These are phyloP conservation scores for Sebastes hubbsi DNA, from an alignment of 2,797 vertebrate genomes.

Conservation along the genomic window DNA sequence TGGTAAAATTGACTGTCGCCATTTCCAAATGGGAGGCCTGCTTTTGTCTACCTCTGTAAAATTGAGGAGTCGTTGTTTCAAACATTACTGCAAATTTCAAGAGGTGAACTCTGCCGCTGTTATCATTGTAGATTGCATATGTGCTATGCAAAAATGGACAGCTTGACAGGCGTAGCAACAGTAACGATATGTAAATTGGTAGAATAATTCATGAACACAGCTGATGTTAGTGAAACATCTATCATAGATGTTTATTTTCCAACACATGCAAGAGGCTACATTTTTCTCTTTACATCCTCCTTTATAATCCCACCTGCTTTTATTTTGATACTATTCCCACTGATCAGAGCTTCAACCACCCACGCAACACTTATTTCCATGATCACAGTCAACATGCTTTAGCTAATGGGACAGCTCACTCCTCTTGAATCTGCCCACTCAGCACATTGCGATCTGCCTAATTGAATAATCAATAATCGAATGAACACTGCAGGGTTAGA, in stretches of 20 bases:
- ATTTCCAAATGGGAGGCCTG: neutral
- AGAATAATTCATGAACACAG: neutral
- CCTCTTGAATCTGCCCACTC: conserved; percentile 48
- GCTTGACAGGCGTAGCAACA: neutral
- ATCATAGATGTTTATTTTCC: neutral
- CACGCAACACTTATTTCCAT: neutral
- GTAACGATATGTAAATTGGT: neutral
- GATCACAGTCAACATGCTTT: conserved; percentile 12
- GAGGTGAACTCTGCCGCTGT: no score
- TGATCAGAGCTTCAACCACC: conserved; percentile 3
- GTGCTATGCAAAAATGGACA: neutral
- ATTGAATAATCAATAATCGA: conserved; percentile 55
- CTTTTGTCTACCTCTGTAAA: neutral
- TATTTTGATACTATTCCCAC: conserved; percentile 11
- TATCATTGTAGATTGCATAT: neutral
- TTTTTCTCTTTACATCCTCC: neutral
- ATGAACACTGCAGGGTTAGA: conserved; percentile 17
- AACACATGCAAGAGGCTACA: neutral
- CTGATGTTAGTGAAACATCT: neutral
- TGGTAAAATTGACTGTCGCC: no score
- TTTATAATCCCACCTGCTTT: neutral
- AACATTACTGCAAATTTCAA: neutral
- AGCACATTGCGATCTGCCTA: conserved; percentile 28
- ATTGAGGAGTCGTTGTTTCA: neutral
- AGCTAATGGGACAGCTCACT: conserved; percentile 28